A percentile compares a stretch with the other conserved stretches of the same genome.
Conservation (phyloP, 2,888 invertebrate genomes). For the Hipparchia semele region DNA sequence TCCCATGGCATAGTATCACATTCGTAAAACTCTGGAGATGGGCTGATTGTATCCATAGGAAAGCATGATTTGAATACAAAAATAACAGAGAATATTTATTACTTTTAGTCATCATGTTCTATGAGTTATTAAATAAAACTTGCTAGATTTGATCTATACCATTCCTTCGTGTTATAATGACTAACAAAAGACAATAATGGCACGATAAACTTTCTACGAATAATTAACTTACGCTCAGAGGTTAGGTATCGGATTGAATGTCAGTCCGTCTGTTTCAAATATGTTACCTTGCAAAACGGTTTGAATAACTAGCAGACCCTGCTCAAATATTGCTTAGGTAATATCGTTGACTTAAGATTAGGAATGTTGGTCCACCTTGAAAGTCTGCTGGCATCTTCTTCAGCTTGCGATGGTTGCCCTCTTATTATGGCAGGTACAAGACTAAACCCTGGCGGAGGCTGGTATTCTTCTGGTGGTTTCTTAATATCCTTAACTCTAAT, state of each 20-base stretch:
- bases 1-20: constrained; percentile 84
- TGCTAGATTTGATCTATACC: too few species aligned
- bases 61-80: constrained; percentile 34
- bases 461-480: constrained; percentile 81
- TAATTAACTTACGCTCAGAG: too few species aligned
- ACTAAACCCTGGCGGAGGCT: constrained; percentile 84
- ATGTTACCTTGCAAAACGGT: too few species aligned
- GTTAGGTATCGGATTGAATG: too few species aligned
- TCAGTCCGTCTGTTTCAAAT: too few species aligned
- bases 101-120: too few species aligned
- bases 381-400: constrained; percentile 68
- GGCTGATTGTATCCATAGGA: constrained; percentile 57
- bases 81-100: background rate
- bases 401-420: constrained; percentile 66
- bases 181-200: too few species aligned
- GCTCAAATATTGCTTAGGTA: too few species aligned
- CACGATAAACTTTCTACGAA: too few species aligned
- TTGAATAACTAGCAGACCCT: background rate
- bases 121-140: too few species aligned
- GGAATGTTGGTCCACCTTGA: constrained; percentile 61
- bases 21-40: constrained; percentile 81
- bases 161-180: too few species aligned
- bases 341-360: background rate
- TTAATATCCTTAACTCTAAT: constrained; percentile 80
- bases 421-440: constrained; percentile 80